Conservation (phyloP, 1,140 invertebrate species). For the Plectus sambesii region DNA sequence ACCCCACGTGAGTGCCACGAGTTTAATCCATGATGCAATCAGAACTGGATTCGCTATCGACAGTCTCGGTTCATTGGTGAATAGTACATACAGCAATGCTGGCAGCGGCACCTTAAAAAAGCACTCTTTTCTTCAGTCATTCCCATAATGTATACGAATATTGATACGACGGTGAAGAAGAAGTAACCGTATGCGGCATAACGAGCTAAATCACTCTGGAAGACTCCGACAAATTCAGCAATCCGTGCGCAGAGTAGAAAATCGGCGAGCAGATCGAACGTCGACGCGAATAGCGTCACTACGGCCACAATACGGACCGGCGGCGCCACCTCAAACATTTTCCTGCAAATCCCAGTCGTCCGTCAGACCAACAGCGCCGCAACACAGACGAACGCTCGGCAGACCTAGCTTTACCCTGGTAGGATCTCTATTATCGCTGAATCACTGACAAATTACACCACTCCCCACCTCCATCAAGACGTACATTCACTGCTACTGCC, state of each 20-base stretch:
- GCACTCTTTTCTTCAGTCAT: conserved; percentile 1
- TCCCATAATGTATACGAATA: conserved; percentile 41
- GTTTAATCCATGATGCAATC: conserved; percentile 34
- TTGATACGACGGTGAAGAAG: conserved; percentile 40
- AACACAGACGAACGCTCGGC: too few relatives aligned
- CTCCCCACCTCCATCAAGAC: too few relatives aligned
- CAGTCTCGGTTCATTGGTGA: conserved; percentile 40
- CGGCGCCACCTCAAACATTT: conserved; percentile 42
- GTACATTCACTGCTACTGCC: too few relatives aligned
- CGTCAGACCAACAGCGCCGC: too few relatives aligned
- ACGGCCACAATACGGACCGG: conserved; percentile 39
- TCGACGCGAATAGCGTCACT: conserved; percentile 42
- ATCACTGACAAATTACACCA: too few relatives aligned
- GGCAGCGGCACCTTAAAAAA: conserved; percentile 35
- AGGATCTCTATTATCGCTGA: too few relatives aligned
- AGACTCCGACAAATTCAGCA: conserved; percentile 40
- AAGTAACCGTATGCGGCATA: conserved; percentile 44
- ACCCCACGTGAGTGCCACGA: conserved; percentile 44
- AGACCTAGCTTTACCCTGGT: too few relatives aligned
- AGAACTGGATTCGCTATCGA: conserved; percentile 34
- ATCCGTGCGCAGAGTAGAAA: conserved; percentile 35
- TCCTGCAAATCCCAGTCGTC: too few relatives aligned
- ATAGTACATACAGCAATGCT: conserved; percentile 34
- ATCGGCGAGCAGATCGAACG: conserved; percentile 42
- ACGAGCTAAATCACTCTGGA: conserved; percentile 34